These are phyloP conservation scores for Glandiceps talaboti DNA, from an alignment of 53 echinoderm and acorn worm species.

Conservation along the genomic window DNA sequence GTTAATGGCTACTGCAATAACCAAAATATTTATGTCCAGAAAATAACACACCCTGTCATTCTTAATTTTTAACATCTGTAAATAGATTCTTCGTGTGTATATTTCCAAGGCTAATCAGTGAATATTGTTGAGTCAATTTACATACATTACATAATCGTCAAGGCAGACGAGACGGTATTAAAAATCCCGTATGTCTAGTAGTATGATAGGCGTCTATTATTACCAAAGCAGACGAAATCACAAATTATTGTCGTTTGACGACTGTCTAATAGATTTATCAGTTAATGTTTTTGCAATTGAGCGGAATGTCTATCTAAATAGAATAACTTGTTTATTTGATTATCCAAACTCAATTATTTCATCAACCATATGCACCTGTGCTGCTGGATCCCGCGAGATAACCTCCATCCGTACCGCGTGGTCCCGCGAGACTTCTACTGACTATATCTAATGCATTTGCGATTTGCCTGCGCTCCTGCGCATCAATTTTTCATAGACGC, in stretches of 20 bases:
- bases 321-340: background rate
- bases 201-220: too few relatives aligned
- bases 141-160: too few relatives aligned
- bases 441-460: background rate
- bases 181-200: too few relatives aligned
- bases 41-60: too few relatives aligned
- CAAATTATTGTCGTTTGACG: background rate
- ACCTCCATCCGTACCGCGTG: background rate
- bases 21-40: too few relatives aligned
- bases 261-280: background rate
- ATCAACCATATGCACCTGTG: background rate
- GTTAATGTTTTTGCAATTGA: background rate
- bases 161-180: too few relatives aligned
- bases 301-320: background rate
- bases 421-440: background rate
- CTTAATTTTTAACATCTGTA: too few relatives aligned
- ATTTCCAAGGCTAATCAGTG: too few relatives aligned
- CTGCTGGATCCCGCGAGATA: background rate
- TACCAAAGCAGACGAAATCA: background rate
- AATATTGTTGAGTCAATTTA: too few relatives aligned
- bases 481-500: background rate
- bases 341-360: background rate
- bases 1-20: too few relatives aligned
- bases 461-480: background rate
- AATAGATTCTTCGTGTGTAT: too few relatives aligned